These are phyloP conservation scores for Platysternon megacephalum DNA, from an alignment of 2,113 vertebrate species.

Conservation along the genomic window DNA sequence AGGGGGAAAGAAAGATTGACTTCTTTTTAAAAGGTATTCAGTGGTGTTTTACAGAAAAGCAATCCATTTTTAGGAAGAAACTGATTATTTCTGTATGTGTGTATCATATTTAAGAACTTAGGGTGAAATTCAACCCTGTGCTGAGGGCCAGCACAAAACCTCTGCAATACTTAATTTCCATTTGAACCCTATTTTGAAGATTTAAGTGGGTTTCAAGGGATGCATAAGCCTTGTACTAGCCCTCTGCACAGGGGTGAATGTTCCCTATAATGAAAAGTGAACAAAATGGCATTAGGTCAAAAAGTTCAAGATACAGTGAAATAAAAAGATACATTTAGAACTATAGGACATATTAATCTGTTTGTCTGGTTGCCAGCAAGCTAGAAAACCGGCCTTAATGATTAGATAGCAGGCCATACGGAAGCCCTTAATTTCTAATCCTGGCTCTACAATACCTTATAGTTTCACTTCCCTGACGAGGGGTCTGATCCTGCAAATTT, in stretches of 20 bases:
- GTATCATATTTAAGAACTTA: background rate
- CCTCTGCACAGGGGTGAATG: background rate
- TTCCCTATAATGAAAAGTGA: slow-evolving; percentile 33
- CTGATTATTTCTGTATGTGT: background rate
- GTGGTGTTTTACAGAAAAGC: background rate
- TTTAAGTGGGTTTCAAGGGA: background rate
- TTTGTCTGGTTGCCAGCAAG: slow-evolving; percentile 47
- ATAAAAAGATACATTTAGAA: slow-evolving; percentile 4
- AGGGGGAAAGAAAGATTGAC: background rate
- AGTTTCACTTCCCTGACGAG: slow-evolving; percentile 34
- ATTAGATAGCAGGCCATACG: slow-evolving; percentile 25
- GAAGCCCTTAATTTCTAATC: slow-evolving; percentile 60
- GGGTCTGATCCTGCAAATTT: slow-evolving; percentile 22
- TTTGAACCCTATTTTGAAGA: background rate
- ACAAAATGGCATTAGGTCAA: slow-evolving; percentile 35
- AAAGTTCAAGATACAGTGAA: slow-evolving; percentile 27
- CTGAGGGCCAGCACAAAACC: background rate
- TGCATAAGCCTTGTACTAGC: background rate
- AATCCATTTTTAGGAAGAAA: background rate
- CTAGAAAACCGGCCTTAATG: slow-evolving; percentile 38
- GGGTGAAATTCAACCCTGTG: background rate
- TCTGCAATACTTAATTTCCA: fast-evolving
- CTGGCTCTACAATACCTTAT: slow-evolving; percentile 30
- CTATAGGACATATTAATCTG: slow-evolving; percentile 56
- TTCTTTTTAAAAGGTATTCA: background rate